Base-by-base conservation (phyloP, 2,113 vertebrate species). In the Tachycineta bicolor region DNA sequence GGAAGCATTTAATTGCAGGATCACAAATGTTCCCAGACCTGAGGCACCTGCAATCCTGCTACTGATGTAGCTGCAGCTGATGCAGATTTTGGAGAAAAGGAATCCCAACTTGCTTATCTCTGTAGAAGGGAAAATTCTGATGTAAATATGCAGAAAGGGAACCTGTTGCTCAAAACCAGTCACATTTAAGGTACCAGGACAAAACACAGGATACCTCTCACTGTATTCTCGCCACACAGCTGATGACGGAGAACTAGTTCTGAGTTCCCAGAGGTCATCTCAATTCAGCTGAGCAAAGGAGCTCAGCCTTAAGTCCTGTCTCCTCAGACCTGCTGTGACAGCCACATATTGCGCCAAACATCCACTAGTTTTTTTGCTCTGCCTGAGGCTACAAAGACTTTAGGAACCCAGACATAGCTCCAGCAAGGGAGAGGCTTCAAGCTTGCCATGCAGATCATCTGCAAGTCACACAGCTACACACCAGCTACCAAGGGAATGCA, bases 351-450 rank as follows among this genome's bases (percentile, higher is more conserved):
- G 22, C 34, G 62, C 18, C 43, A 83, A 89, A 68, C 9, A 70
- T 28, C 41, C 28, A 6, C 43, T 15, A 63, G 47, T 20, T 53
- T 90, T 90, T 37, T 58, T 75, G 16, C 21, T 65, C 22, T 82
- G 33, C 17, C 23, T 19, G 14, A 33, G 3, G 22, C 9, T 58
- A 39, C 9, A 24, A 0, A 62, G 46, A 53, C 8, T 74, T 87
- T 37, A 71, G 43, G 75, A 87, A 55, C 5, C 4, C 39, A 90
- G 26, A 65, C 10, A 34, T 0, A 2, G 55, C 15, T 90, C 11
- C 31, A 82, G 1, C 0, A 0, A 74, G 3, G 23, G 7, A 87
- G 5, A 58, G 22, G 43, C 14, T 88, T 74, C 60, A 79, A 63
- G 50, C 14, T 46, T 37, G 29, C 12, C n/a, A 58, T 1, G 8